Evolutionary conservation across 2,113 vertebrate species (phyloP).

Genomic region (Felis chaus): DNA sequence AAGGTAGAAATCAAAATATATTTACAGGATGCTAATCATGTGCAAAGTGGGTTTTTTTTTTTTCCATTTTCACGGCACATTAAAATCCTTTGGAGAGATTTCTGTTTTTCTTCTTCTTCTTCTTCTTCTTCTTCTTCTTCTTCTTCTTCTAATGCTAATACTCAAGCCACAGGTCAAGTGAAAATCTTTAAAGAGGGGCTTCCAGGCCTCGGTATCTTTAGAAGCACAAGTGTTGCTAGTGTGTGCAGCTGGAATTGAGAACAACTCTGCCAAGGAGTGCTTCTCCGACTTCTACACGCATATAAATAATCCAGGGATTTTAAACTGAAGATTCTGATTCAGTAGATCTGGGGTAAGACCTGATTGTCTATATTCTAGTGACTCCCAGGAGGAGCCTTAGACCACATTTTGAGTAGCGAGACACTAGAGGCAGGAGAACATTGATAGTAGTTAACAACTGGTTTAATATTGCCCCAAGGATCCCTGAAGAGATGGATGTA

Average conservation of each 20-base stretch:
- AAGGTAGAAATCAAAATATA: conserved; percentile 42
- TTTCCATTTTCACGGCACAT: neutral
- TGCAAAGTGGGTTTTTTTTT: neutral
- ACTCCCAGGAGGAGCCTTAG: neutral
- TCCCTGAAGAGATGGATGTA: neutral
- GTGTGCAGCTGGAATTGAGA: neutral
- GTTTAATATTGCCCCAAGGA: neutral
- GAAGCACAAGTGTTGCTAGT: neutral
- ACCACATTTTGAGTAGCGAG: neutral
- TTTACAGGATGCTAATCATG: neutral
- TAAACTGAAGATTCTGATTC: neutral
- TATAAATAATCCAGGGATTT: neutral
- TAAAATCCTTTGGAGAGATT: neutral
- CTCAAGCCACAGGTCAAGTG: neutral
- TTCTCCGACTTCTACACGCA: neutral
- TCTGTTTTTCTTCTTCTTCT: neutral
- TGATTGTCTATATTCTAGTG: neutral
- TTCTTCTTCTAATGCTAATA: neutral
- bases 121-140: neutral
- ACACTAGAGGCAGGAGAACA: neutral
- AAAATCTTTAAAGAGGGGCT: neutral
- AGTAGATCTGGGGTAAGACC: neutral
- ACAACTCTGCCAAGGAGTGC: neutral
- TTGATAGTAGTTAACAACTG: neutral
- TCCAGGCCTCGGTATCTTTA: neutral